These are phyloP conservation scores for Matsumurasca onukii DNA, from an alignment of 1,140 invertebrate genomes.

Conservation along the genomic window DNA sequence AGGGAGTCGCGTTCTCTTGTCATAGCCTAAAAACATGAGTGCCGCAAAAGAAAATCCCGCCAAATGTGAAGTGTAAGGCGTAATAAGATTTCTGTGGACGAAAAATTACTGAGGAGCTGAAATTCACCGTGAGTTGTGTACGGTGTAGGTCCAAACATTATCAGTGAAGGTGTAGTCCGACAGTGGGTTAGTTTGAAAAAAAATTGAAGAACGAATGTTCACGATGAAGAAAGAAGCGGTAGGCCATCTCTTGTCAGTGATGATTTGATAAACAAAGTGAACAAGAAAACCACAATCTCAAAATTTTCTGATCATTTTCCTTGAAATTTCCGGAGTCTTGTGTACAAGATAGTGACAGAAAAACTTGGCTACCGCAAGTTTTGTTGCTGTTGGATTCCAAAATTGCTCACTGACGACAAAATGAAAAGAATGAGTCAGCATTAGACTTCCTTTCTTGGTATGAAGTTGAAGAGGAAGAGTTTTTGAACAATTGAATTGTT, in stretches of 20 bases:
- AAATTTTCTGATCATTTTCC: conserved; percentile 1
- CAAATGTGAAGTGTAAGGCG: not conserved
- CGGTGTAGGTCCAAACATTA: conserved; percentile 14
- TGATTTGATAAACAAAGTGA: not conserved
- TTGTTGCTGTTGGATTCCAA: not conserved
- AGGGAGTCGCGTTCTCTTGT: not conserved
- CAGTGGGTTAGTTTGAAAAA: not conserved
- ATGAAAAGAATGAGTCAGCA: not conserved
- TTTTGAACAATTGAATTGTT: not conserved
- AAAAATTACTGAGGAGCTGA: not conserved
- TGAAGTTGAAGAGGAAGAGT: not conserved
- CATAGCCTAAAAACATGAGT: not conserved
- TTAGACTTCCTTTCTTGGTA: no score
- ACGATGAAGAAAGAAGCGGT: not conserved
- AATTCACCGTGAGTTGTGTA: not conserved
- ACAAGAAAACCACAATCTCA: not conserved
- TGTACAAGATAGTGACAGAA: not conserved
- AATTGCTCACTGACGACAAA: not conserved
- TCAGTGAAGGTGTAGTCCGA: not conserved
- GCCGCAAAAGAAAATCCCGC: not conserved
- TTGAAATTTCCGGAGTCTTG: not conserved
- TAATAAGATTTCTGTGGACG: not conserved
- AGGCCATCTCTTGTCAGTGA: not conserved
- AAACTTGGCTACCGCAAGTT: not conserved
- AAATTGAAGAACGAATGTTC: not conserved